phyloP scores from a whole-genome alignment of 2,113 vertebrate genomes.

The Ictidomys tridecemlineatus region DNA sequence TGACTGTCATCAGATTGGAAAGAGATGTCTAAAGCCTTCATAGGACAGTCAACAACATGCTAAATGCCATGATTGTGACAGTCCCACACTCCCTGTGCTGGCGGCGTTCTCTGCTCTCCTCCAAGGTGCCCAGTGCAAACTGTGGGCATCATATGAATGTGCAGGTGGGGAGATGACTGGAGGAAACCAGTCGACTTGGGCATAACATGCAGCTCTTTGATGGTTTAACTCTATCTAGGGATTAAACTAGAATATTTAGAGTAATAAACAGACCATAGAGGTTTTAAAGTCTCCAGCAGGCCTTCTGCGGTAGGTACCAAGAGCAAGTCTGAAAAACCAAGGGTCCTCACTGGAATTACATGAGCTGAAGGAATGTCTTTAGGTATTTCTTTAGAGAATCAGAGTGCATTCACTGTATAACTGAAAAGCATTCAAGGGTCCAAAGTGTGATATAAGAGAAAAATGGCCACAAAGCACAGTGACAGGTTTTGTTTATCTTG shows the following conservation, averaged over 20 bases:
- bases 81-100: fast-evolving
- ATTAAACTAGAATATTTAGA: not conserved
- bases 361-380: not conserved
- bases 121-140: not conserved
- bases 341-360: not conserved
- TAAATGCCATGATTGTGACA: not conserved
- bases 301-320: not conserved
- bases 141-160: no score
- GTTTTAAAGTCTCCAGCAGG: not conserved
- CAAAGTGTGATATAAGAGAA: not conserved
- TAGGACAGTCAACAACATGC: not conserved
- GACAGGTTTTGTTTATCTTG: not conserved
- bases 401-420: not conserved
- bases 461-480: not conserved
- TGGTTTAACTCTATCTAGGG: not conserved
- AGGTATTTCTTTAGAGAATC: not conserved
- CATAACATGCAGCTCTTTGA: not conserved
- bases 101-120: fast-evolving
- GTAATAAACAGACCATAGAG: not conserved
- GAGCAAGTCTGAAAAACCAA: constrained; percentile 17
- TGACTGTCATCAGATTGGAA: not conserved
- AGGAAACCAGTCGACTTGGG: not conserved
- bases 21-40: not conserved
- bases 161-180: not conserved
- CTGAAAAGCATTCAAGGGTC: not conserved